Evolutionary conservation across 1,140 invertebrate genomes (phyloP), one percentile per base, ranked within the genome.

Genomic region (Xylocopa sonorina): DNA sequence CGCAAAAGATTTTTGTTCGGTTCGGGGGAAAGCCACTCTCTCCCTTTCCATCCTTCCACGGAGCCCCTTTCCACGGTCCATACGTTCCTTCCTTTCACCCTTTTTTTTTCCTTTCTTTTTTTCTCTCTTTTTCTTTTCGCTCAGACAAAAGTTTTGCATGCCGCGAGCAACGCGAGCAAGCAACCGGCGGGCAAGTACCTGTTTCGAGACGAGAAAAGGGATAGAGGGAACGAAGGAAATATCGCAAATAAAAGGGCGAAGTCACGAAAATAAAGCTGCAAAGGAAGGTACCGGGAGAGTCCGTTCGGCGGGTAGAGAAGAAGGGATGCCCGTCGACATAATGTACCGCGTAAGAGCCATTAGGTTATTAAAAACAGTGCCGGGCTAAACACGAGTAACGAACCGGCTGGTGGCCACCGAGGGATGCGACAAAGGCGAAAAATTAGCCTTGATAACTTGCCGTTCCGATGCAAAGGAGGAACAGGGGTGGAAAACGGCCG

Each of bases 301-400:
- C n/a, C 38, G 46, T 66, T 51, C 6, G n/a, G 1, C 32, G 73
- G 81, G 75, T 82, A 66, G 81, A 75, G 79, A 78, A 67, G 77
- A 78, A 67, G 77, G 77, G 83, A 85, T 63, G 73, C 68, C 43
- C 55, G 12, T 67, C 79, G 78, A 83, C 85, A 87, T 90, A 89
- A 89, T 88, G 87, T 88, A 83, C 85, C 86, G 87, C 84, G 86
- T 90, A 89, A 91, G 89, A 92, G 90, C 91, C 91, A 92, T 92
- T 92, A 92, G 90, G 90, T 92, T 92, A 92, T 92, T 92, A 92
- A 92, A 92, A 92, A 90, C 87, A 89, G 86, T 83, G 80, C 82
- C 82, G 82, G n/a, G 80, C 81, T 87, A 87, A 85, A 87, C 84
- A 83, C 86, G 87, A 83, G 82, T 86, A 90, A 89, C 83, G 78